Evolutionary conservation across 2,113 vertebrate genomes (phyloP).

Genomic region (Otis tarda): DNA sequence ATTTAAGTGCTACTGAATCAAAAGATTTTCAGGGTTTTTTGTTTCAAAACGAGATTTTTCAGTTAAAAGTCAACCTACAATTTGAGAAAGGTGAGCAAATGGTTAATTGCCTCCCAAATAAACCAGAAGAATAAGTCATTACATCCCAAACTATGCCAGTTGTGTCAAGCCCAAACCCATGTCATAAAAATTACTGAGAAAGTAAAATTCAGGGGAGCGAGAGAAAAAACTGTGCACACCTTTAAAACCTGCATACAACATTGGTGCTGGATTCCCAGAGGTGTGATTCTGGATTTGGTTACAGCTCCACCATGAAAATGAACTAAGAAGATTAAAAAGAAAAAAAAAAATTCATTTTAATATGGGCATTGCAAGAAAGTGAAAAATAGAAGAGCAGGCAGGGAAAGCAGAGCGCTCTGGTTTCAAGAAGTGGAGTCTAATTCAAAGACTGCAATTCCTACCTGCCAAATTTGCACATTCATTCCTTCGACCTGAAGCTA

Average conservation of each 20-base stretch:
- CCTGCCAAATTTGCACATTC: conserved; percentile 24
- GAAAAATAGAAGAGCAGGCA: neutral
- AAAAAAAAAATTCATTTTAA: neutral
- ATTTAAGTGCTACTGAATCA: neutral
- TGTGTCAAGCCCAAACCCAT: neutral
- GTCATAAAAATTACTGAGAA: neutral
- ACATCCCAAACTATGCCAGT: neutral
- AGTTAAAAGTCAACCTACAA: neutral
- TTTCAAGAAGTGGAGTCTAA: neutral
- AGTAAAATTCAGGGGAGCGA: neutral
- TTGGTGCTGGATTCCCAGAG: neutral
- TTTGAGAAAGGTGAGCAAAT: neutral
- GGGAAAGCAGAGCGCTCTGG: neutral
- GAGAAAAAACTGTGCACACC: neutral
- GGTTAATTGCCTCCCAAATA: neutral
- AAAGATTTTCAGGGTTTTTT: neutral
- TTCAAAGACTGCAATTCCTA: neutral
- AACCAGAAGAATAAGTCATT: neutral
- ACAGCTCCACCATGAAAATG: neutral
- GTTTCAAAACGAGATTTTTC: neutral
- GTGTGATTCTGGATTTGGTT: neutral
- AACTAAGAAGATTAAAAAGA: neutral
- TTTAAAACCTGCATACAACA: neutral
- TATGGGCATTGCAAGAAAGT: neutral
- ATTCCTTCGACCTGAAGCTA: neutral